These are phyloP conservation scores for Oncorhynchus mykiss DNA, from an alignment of 2,113 vertebrate species.

Conservation along the genomic window DNA sequence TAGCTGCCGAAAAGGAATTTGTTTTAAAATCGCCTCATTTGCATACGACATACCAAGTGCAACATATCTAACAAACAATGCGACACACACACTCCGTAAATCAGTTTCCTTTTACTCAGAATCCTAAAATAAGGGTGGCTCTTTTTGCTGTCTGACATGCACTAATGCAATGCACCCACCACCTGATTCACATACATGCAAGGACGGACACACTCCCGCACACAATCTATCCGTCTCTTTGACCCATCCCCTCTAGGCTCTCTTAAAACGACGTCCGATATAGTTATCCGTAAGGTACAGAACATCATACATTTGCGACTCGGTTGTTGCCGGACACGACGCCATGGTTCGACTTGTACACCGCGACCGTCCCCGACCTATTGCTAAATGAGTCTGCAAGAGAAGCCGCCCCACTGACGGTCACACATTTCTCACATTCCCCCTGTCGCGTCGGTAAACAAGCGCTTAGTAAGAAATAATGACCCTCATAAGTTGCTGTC, in stretches of 20 bases:
- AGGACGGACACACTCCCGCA: constrained; percentile 12
- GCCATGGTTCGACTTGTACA: background rate
- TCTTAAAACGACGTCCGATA: background rate
- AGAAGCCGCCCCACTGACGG: background rate
- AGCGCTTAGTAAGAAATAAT: too few species aligned
- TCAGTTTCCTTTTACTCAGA: constrained; percentile 72
- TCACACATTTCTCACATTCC: background rate
- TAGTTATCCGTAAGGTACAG: too few species aligned
- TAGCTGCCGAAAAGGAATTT: background rate
- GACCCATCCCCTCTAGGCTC: constrained; percentile 52
- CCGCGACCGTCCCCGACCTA: background rate
- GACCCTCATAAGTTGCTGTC: background rate
- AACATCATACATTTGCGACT: too few species aligned
- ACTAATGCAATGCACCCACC: constrained; percentile 69
- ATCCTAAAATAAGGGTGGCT: constrained; percentile 75
- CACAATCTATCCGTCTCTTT: constrained; percentile 48
- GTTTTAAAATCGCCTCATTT: background rate
- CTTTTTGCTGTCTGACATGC: constrained; percentile 74
- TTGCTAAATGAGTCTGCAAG: background rate
- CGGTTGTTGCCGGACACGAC: too few species aligned
- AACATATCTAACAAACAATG: too few species aligned
- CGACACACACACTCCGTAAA: constrained; percentile 33
- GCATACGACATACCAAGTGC: background rate
- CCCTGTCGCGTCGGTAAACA: background rate
- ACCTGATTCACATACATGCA: constrained; percentile 39